Percentiles rank a stretch among this genome's conserved stretches.
phyloP scores from a whole-genome alignment of 2,797 vertebrate species.

The Aldrovandia affinis region DNA sequence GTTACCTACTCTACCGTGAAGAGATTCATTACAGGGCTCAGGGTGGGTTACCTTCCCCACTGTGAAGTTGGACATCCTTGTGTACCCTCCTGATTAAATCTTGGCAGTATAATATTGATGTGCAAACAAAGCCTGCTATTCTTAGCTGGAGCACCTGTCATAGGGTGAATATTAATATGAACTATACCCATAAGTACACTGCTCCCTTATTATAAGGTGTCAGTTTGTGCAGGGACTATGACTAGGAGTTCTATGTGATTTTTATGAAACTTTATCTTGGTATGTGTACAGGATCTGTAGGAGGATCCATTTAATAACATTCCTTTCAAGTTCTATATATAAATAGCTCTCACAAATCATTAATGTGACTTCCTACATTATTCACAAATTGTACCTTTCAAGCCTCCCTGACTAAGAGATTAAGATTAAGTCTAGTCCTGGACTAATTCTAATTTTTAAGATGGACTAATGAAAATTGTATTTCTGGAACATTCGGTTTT shows the following conservation, averaged over 20 bases:
- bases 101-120: conserved; percentile 15
- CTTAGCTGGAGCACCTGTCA: neutral
- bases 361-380: neutral
- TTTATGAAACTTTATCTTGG: neutral
- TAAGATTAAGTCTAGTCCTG: too few species aligned
- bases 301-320: neutral
- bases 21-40: neutral
- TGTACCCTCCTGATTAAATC: conserved; percentile 35
- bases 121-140: conserved; percentile 29
- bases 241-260: neutral
- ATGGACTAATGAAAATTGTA: too few species aligned
- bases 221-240: neutral
- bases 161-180: conserved; percentile 19
- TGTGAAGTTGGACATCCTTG: neutral
- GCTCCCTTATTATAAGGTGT: conserved; percentile 12
- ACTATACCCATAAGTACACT: conserved; percentile 19
- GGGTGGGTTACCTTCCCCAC: neutral
- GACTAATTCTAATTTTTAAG: too few species aligned
- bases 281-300: neutral
- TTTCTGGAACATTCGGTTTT: too few species aligned
- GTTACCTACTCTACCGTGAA: neutral
- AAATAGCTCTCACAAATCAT: neutral
- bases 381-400: neutral
- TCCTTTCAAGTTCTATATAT: neutral
- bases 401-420: too few species aligned